Evolutionary conservation across 2,888 invertebrate species (phyloP), one percentile per base, ranked within the genome.

Genomic region (Oxyteleia sp.): DNA sequence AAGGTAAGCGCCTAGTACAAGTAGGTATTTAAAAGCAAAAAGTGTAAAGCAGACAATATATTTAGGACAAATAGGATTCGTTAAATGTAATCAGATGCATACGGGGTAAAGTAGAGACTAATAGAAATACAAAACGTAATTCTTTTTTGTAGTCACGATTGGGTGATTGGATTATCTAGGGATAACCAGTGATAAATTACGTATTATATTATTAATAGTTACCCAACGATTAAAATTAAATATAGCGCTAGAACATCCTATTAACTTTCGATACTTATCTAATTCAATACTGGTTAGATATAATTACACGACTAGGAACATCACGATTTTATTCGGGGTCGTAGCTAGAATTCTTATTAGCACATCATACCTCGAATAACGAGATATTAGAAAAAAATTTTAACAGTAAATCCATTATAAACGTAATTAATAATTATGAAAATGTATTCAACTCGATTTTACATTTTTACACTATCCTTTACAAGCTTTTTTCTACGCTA

Each of bases 261-360:
- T 74, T 74, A 74, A 61, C 41, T 61, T 74, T 63, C 26, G 72
- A 74, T 74, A 63, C 61, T 74, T 74, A 74, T 74, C 72, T 74
- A 63, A 74, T 74, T 74, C 72, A 74, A 74, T 63, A 74, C 72
- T 41, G 43, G 72, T 74, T 61, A 43, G 72, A 74, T 63, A 63
- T 63, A 74, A 74, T 74, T 74, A 63, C 72, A 74, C 57, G 72
- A 47, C 47, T 47, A 55, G 55, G 18, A 63, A 63, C 63, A 74
- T 74, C 72, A 74, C 72, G 72, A 74, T 53, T 63, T 41, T 51
- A 74, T 74, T 74, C 63, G 72, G 43, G 72, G 72, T 74, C 72
- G 53, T 41, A 74, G 61, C 53, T 61, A 63, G 41, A 63, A 74
- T 74, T 63, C 47, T 63, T 74, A 63, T 74, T 74, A 74, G 43